Base-by-base conservation (phyloP, 2,113 vertebrate genomes). In the Lophius piscatorius region DNA sequence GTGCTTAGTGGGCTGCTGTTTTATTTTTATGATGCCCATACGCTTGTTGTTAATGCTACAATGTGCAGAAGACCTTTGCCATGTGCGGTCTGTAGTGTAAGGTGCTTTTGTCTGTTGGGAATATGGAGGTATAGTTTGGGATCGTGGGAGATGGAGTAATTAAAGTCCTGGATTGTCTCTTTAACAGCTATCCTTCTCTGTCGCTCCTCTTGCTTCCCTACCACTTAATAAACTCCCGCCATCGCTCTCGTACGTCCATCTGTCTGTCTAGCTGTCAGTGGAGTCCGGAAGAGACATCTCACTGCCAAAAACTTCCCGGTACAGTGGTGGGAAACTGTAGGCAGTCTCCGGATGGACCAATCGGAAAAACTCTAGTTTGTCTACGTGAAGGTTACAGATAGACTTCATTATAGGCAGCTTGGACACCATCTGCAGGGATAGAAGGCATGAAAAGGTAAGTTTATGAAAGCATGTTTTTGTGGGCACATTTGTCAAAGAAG, bases 341-440 rank as follows among this genome's bases (percentile, higher is more conserved):
- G 92, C 94, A 0, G 92, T 96, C 74, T 96, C 94, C 0, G 95
- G 94, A 74, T 96, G 94, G 62, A 96, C 81, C 69, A 95, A 84
- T 12, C 92, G 94, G 90, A 96, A 96, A 85, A 96, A 95, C 76
- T 95, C 93, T 71, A 96, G 89, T 85, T 96, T 96, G 61, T 96
- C 95, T 49, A 93, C 85, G 77, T 96, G 95, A 64, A 95, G 93
- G 80, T 93, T 94, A 73, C 94, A 95, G 74, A 96, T 96, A 2
- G 94, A 94, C 81, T 95, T 96, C 93, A 96, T 94, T 74, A 89
- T 46, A 33, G 94, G 94, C 54, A 96, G 85, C 76, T 94, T 96
- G 74, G 94, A 93, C 74, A 95, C 77, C 89, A 96, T 94, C 95
- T 96, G 69, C 12, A 16, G 23, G 54, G 42, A 68, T 21, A 78